Evolutionary conservation across 2,797 vertebrate genomes (phyloP).

Genomic region (Pseudochirops cupreus): DNA sequence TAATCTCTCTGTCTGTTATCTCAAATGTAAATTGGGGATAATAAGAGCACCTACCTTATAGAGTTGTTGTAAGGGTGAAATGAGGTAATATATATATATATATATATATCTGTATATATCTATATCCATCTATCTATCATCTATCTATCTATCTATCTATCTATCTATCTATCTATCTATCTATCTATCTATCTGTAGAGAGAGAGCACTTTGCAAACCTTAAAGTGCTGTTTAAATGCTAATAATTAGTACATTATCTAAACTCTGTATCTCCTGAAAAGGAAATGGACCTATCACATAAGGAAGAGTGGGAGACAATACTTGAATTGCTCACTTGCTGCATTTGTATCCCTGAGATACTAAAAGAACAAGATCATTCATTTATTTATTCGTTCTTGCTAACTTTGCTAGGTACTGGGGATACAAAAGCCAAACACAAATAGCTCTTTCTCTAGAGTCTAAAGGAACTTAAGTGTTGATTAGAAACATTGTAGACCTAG

Average conservation of each 20-base stretch:
- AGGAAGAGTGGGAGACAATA: neutral
- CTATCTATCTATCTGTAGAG: no score
- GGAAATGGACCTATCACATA: neutral
- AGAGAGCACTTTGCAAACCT: slow-evolving; percentile 17
- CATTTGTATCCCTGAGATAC: neutral
- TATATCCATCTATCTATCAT: no score
- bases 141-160: no score
- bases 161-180: no score
- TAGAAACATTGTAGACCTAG: neutral
- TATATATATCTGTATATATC: no score
- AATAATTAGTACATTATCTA: neutral
- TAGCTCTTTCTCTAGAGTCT: neutral
- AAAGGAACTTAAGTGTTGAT: neutral
- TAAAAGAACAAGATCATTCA: neutral
- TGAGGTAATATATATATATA: slow-evolving; percentile 11
- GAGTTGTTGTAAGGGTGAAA: slow-evolving; percentile 16
- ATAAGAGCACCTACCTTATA: neutral
- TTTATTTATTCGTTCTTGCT: neutral
- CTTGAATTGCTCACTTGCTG: neutral
- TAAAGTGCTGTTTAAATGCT: slow-evolving; percentile 23
- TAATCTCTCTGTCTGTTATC: neutral
- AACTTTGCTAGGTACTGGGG: neutral
- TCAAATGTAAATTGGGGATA: neutral
- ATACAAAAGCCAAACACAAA: neutral
- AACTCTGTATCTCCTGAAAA: neutral